A percentile compares a stretch with the other conserved stretches of the same genome.
Conservation (phyloP, 2,113 vertebrate species). For the Psilopsiagon aymara region DNA sequence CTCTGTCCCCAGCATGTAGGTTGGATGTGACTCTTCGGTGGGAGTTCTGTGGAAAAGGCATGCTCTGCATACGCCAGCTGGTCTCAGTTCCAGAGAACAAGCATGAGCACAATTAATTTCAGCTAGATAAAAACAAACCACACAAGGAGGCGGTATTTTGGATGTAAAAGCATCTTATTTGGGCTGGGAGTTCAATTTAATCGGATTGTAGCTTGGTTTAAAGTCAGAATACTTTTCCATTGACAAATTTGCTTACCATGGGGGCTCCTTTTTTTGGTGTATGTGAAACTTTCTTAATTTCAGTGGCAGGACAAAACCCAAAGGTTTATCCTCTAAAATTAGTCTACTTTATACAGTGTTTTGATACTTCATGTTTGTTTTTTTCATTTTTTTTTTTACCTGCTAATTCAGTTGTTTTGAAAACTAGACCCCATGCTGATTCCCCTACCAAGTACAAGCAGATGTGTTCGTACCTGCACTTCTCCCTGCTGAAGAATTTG, state of each 20-base stretch:
- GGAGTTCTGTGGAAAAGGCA: not conserved
- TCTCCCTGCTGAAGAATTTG: not conserved
- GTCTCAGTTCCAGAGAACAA: not conserved
- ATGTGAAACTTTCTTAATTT: not conserved
- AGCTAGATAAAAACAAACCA: not conserved
- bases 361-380: not conserved
- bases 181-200: not conserved
- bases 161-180: not conserved
- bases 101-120: not conserved
- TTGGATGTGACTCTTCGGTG: not conserved
- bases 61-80: not conserved
- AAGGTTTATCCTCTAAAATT: not conserved
- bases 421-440: not conserved
- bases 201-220: not conserved
- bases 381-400: not conserved
- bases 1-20: rapidly evolving
- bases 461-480: not conserved
- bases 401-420: not conserved
- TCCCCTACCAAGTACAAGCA: not conserved
- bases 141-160: not conserved
- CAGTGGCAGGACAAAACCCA: not conserved
- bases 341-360: not conserved
- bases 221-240: not conserved
- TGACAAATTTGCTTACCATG: not conserved
- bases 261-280: not conserved